Conservation (phyloP, 2,113 vertebrate species). For the Calyptomena viridis region DNA sequence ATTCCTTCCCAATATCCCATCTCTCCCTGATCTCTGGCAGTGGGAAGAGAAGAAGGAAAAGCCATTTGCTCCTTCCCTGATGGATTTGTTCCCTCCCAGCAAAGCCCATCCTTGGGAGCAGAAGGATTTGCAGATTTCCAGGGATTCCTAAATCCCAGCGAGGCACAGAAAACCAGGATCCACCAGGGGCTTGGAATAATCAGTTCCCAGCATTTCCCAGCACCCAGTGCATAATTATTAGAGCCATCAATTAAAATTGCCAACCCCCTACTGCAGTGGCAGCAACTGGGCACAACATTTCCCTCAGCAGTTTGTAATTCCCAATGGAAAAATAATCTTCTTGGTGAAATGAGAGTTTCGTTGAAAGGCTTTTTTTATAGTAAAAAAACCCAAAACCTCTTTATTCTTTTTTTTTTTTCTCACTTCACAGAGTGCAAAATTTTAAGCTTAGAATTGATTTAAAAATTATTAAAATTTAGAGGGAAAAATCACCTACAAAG, state of each 20-base stretch:
- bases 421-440: not conserved
- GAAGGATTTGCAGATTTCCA: not conserved
- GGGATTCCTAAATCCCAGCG: not conserved
- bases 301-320: not conserved
- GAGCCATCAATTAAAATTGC: not conserved
- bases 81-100: not conserved
- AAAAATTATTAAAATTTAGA: not conserved
- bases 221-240: not conserved
- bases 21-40: no score
- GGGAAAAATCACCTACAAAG: no score
- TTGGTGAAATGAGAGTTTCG: not conserved
- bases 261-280: not conserved
- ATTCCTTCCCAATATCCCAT: no score
- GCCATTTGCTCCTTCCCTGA: not conserved
- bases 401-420: no score
- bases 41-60: not conserved
- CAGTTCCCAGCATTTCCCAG: not conserved
- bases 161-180: not conserved
- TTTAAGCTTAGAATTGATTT: not conserved
- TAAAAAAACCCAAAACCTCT: not conserved
- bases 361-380: not conserved
- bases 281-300: not conserved
- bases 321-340: not conserved
- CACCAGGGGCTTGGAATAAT: not conserved
- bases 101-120: no score